Evolutionary conservation across 2,888 invertebrate genomes (phyloP), one percentile per base, ranked within the genome.

Genomic region (Amphipyra berbera): DNA sequence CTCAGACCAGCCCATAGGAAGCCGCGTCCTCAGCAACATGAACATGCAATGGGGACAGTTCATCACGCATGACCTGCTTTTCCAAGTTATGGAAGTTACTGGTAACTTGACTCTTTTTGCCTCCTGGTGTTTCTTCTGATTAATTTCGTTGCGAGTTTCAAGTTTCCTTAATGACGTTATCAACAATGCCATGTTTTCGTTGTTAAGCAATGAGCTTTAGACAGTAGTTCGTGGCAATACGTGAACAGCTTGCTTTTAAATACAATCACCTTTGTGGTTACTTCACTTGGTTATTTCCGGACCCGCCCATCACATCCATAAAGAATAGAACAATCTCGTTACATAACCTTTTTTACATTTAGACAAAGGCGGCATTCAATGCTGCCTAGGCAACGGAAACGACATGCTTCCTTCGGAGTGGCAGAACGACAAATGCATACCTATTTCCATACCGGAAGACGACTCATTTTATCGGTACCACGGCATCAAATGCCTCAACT

Each of bases 1-100:
- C 82, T 81, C 90, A 0, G 95, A 96, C 67, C 89, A 88, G 41
- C 89, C 90, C 0, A 88, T 92, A 35, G 88, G 93, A 21, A 96
- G 96, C 78, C 79, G 87, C 0, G 91, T 93, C 0, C 91, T 95
- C 60, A 96, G 96, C 1, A 92, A 96, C 52, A 90, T 97, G 77
- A 92, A 96, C 60, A 96, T 96, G 96, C 96, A 97, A 82, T 97
- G 96, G 96, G 96, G 96, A 0, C 97, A 97, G 83, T 96, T 97
- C 79, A 82, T 97, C 14, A 95, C 96, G 0, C 97, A 97, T 74
- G 97, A 97, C 76, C 85, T 97, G 70, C 91, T 96, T 1, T 95
- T 94, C 50, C 94, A 96, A 68, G 96, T 96, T 0, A 96, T 97
- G 82, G 96, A 96, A 82, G 89, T 89, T 41, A 94, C 94, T 48